Base-by-base conservation (phyloP, 2,113 vertebrate genomes). In the Nibea coibor region DNA sequence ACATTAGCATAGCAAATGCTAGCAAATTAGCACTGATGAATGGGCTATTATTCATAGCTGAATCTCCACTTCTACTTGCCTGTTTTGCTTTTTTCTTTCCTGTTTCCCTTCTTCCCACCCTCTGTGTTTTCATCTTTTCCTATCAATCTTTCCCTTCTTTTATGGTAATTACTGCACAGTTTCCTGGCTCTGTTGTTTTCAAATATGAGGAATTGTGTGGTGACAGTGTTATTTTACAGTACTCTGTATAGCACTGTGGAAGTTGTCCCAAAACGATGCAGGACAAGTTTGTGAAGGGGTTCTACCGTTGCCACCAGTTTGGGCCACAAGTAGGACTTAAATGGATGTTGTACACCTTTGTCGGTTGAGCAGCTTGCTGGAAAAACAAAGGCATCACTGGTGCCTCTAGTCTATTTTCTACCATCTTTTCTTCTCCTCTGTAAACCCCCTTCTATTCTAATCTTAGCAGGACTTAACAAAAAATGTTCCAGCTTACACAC, bases 1-100 rank as follows among this genome's bases (percentile, higher is more conserved):
- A 91, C 90, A 91, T 93, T 92, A 93, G 90, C 91, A 86, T 86
- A 75, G 84, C 83, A 88, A 91, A 92, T 93, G 89, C 87, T 86
- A 75, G 84, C 83, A 88, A 91, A 92, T 93, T 89, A 91, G 85
- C 83, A 81, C 86, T 89, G 88, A 91, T 90, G 83, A 91, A 93
- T 90, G 74, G 75, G 78, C 87, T 87, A 88, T 93, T 92, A 92
- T 83, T 92, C 89, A 92, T 80, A 67, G 70, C 14, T 75, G 83
- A 84, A 80, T 63, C 70, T 65, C 67, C 68, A 72, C 69, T 85
- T 91, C 75, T 70, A 54, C 61, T 72, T 3, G 11, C 53, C 68
- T 48, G 14, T 71, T 66, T 73, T 3, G 6, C 54, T 78, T 72
- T 70, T 56, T 62, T 19, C 17, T 2, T 53, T 45, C 19, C 43